Percentiles rank a stretch among this genome's conserved stretches.
Evolutionary conservation across 2,113 vertebrate genomes (phyloP).

Genomic region (Hydrochoerus hydrochaeris): DNA sequence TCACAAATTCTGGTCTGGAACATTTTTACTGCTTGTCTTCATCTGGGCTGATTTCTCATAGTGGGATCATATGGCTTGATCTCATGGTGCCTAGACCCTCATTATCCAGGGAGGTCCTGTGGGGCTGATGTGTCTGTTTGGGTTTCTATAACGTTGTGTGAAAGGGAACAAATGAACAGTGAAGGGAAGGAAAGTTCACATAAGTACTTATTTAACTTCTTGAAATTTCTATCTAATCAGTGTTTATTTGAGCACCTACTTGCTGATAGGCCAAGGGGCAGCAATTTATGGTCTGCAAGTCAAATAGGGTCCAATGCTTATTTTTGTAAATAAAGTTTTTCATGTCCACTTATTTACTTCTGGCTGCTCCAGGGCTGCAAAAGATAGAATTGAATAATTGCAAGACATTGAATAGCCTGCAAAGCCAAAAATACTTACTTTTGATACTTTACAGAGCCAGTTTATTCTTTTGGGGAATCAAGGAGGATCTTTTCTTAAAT

Average conservation of each 20-base stretch:
- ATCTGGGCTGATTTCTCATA: neutral
- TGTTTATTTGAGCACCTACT: conserved; percentile 2
- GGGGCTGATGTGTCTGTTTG: neutral
- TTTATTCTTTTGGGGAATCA: neutral
- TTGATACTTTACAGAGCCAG: neutral
- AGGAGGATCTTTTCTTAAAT: neutral
- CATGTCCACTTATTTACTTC: neutral
- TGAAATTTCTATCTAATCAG: conserved; percentile 11
- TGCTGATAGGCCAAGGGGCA: neutral
- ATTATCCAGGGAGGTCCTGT: neutral
- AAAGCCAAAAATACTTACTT: conserved; percentile 18
- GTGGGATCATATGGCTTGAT: neutral
- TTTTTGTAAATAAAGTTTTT: conserved; percentile 28
- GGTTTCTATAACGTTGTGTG: neutral
- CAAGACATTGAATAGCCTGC: neutral
- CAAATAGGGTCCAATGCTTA: conserved; percentile 24
- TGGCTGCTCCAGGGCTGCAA: neutral
- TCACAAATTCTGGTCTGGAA: conserved; percentile 25
- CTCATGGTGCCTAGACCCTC: neutral
- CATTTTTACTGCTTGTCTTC: conserved; percentile 36
- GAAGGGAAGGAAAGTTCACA: neutral
- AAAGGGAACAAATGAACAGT: neutral
- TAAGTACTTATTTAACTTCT: neutral
- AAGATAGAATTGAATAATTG: neutral
- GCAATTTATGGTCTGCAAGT: neutral